Evolutionary conservation across 2,797 vertebrate species (phyloP).

Genomic region (Triplophysa bombifrons): DNA sequence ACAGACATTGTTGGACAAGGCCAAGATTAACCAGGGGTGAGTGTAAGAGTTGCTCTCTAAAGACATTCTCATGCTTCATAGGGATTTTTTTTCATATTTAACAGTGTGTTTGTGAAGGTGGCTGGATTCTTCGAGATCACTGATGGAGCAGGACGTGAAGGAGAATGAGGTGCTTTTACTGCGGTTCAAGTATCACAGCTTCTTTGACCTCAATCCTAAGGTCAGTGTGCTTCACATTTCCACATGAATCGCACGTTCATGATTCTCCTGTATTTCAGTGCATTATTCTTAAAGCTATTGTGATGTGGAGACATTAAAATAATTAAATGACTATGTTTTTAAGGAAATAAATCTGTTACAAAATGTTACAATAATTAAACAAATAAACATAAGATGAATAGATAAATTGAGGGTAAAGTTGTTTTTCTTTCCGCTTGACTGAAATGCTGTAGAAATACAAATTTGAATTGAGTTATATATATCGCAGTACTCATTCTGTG

Average conservation of each 20-base stretch:
- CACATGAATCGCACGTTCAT: not conserved
- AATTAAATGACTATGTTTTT: too few species aligned
- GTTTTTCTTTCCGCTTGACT: too few species aligned
- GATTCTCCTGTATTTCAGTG: not conserved
- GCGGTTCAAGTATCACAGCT: constrained; percentile 99
- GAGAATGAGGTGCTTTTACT: constrained; percentile 96
- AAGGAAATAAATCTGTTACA: too few species aligned
- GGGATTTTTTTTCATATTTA: not conserved
- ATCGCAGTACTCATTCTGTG: not conserved
- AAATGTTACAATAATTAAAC: too few species aligned
- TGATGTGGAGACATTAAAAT: too few species aligned
- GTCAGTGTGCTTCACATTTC: constrained; percentile 64
- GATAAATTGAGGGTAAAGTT: too few species aligned
- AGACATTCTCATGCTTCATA: not conserved
- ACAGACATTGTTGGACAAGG: constrained; percentile 96
- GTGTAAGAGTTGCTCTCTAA: constrained; percentile 49
- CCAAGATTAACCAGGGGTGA: constrained; percentile 99
- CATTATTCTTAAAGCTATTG: too few species aligned
- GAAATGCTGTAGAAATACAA: not conserved
- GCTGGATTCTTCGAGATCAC: constrained; percentile 96
- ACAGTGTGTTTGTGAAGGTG: constrained; percentile 77
- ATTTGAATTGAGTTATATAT: not conserved
- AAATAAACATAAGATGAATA: too few species aligned
- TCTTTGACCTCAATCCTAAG: constrained; percentile 99
- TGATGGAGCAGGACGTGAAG: constrained; percentile 99